These are phyloP conservation scores for Microdon myrmicae DNA, from an alignment of 2,888 invertebrate genomes.

Conservation along the genomic window DNA sequence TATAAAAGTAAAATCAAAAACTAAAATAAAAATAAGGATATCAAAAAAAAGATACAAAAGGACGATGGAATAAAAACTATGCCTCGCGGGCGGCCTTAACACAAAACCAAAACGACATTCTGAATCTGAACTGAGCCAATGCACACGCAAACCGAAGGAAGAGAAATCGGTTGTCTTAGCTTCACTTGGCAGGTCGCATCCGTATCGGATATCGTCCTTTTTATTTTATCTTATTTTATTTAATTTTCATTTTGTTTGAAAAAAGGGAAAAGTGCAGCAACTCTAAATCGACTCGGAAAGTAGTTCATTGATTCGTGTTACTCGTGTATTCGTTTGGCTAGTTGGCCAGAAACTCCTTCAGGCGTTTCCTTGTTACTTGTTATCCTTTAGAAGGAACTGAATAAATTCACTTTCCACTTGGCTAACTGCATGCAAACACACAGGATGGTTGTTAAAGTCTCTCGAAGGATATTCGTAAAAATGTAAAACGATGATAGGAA, in stretches of 20 bases:
- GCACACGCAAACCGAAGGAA: constrained; percentile 41
- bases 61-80: constrained; percentile 24
- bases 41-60: constrained; percentile 7
- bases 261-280: constrained; percentile 39
- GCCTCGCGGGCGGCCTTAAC: constrained; percentile 47
- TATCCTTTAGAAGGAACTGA: constrained; percentile 38
- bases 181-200: constrained; percentile 51
- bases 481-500: constrained; percentile 46
- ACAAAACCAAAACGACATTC: constrained; percentile 49
- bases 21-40: no score
- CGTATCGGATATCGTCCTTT: constrained; percentile 26
- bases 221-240: constrained; percentile 16
- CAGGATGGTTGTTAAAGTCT: constrained; percentile 5
- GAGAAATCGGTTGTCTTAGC: constrained; percentile 31
- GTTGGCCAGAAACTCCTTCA: constrained; percentile 5
- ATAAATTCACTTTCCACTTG: constrained; percentile 53
- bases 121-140: constrained; percentile 49
- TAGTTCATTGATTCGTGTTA: constrained; percentile 48
- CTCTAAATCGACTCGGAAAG: constrained; percentile 50
- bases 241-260: no score
- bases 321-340: background rate
- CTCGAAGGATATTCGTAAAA: constrained; percentile 22
- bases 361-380: constrained; percentile 17
- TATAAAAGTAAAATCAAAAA: no score
- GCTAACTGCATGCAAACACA: constrained; percentile 41